Evolutionary conservation across 2,797 vertebrate genomes (phyloP).

Genomic region (Poecilia gillii): DNA sequence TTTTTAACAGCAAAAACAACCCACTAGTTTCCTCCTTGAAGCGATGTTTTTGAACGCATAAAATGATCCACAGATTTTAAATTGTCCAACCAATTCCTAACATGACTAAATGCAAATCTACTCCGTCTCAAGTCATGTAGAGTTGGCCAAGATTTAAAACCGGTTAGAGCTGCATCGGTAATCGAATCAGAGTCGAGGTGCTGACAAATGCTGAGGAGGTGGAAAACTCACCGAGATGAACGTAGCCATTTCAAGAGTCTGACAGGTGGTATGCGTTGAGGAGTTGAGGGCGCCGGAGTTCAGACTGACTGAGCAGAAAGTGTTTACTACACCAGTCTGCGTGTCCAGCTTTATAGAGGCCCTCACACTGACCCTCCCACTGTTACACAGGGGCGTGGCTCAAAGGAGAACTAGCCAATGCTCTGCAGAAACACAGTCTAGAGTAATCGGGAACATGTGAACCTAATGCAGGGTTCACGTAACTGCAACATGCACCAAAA

Average conservation of each 20-base stretch:
- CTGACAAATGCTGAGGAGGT: constrained; percentile 55
- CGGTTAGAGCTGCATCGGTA: constrained; percentile 34
- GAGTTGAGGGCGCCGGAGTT: constrained; percentile 38
- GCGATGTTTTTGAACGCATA: background rate
- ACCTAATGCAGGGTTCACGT: background rate
- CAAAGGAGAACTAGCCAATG: constrained; percentile 54
- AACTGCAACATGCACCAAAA: constrained; percentile 2
- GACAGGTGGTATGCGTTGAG: constrained; percentile 55
- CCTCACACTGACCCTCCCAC: constrained; percentile 63
- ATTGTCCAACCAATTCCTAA: too few relatives aligned
- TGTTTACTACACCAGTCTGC: constrained; percentile 68
- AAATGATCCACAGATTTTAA: background rate
- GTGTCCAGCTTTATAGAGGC: constrained; percentile 70
- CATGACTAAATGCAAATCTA: constrained; percentile 8
- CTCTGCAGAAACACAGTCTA: constrained; percentile 16
- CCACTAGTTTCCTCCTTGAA: background rate
- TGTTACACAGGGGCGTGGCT: constrained; percentile 58
- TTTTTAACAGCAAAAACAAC: constrained; percentile 13
- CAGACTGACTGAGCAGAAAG: constrained; percentile 20
- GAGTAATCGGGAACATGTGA: constrained; percentile 2
- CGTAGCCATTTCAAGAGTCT: constrained; percentile 77
- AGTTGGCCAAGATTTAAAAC: constrained; percentile 30
- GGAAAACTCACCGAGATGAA: constrained; percentile 85
- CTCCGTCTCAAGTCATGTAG: constrained; percentile 11
- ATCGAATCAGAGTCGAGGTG: constrained; percentile 31